Conservation (phyloP, 2,888 invertebrate genomes). For the Euzophera pinguis region DNA sequence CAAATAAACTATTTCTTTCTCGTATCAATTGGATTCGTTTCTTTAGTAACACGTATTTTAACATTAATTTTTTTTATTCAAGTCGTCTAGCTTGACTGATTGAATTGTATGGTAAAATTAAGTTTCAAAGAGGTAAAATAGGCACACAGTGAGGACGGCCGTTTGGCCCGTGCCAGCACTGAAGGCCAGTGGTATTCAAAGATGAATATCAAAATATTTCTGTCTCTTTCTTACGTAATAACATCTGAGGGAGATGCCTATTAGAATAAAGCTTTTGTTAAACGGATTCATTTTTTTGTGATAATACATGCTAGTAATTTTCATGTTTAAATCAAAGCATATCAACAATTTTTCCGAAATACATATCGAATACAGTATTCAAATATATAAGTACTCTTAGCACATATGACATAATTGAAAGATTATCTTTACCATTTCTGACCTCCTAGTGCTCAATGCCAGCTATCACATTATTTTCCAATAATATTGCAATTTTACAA, state of each 20-base stretch:
- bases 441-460: conserved; percentile 39
- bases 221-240: neutral
- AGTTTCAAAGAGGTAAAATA: conserved; percentile 38
- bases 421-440: conserved; percentile 19
- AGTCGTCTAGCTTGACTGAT: conserved; percentile 30
- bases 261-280: neutral
- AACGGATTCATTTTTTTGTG: neutral
- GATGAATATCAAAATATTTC: conserved; percentile 1
- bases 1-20: no score
- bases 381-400: neutral
- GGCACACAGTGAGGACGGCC: conserved; percentile 66
- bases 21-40: no score
- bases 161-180: conserved; percentile 48
- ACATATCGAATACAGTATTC: no score
- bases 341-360: no score
- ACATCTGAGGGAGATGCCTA: neutral
- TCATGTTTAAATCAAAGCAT: no score
- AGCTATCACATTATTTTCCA: conserved; percentile 42
- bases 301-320: neutral
- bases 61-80: neutral
- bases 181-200: conserved; percentile 32
- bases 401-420: neutral
- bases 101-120: conserved; percentile 21
- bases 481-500: conserved; percentile 52
- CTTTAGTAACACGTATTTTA: no score